Evolutionary conservation across 2,797 vertebrate species (phyloP), one percentile per base, ranked within the genome.

Genomic region (Emys orbicularis): DNA sequence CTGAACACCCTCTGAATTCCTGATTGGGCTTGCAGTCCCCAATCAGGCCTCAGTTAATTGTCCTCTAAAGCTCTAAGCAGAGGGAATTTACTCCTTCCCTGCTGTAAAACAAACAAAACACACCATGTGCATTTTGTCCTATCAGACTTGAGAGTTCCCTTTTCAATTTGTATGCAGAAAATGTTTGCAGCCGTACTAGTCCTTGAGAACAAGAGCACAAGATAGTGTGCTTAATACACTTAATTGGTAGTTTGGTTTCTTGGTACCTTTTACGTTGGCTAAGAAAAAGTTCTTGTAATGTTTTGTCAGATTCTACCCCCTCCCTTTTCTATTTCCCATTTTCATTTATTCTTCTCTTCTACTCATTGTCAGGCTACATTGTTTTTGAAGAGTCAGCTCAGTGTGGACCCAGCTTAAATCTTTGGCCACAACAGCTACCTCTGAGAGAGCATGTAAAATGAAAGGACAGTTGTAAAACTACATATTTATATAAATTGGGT

Each of bases 171-270:
- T 68, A 59, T 74, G 31, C 87, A 47, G 90, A 92, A 89, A 83
- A 8, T 84, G 79, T 90, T 90, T 92, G 80, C 83, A 50, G 74
- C 79, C 52, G 13, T 80, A 56, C 77, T 88, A 41, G 52, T 83
- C 88, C 59, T 88, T 83, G 86, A 91, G 65, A 93, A 79, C 27
- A 94, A 84, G 72, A 79, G 91, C 80, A 8, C 37, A 79, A 79
- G 53, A 54, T 52, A 81, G n/a, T n/a, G n/a, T n/a, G n/a, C n/a
- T n/a, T n/a, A n/a, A n/a, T n/a, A n/a, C 18, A 3, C 92, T 93
- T 94, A 90, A 77, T 90, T 83, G 79, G 83, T 86, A 83, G 81
- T 87, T 91, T 44, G 19, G 81, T 92, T 91, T 93, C 74, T 89
- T 93, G 83, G 83, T 79, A n/a, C 18, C 12, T 57, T 74, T 56